Base-by-base conservation (phyloP, 2,797 vertebrate species). In the Cryptoprocta ferox region DNA sequence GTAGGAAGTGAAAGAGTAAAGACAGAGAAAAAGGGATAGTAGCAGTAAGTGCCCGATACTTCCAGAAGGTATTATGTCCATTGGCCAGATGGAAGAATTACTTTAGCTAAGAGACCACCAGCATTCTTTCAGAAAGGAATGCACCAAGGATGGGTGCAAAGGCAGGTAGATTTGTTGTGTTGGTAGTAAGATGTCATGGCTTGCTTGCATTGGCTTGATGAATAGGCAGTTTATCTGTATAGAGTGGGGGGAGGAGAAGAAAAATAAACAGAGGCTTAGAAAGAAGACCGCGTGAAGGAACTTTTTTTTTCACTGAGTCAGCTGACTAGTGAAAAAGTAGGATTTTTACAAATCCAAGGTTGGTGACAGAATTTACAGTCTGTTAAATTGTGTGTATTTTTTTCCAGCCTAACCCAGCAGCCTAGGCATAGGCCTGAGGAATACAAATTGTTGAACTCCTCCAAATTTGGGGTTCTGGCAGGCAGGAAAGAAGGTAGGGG, bases 71-170 rank as follows among this genome's bases (percentile, higher is more conserved):
- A 82, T 1, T 42, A 6, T 18, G 63, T 75, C 37, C 28, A 71
- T 26, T 45, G 32, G 56, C 80, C 39, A 92, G 28, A 66, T 32
- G 7, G 35, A 92, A 53, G 14, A 75, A 81, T 81, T 75, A 45
- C 19, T 75, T 65, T 59, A 42, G 30, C 53, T 75, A 42, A 88
- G 19, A 53, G 73, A 86, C 32, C 39, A 65, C 26, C 3, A 78
- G 2, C 76, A 65, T 94, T 95, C 19, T 93, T 89, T 86, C 59
- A 80, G 66, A 87, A 75, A 42, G n/a, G 61, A 89, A 82, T 70
- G 30, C n/a, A 65, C 14, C 30, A 8, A 82, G 50, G 50, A 56
- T 37, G 45, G 53, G 42, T 53, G 30, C 50, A 87, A n/a, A 45
- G 50, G 61, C 89, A 89, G 56, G 21, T 39, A 53, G 32, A 37